phyloP scores from a whole-genome alignment of 23 tunicate genomes.

The Corella eumyota region DNA sequence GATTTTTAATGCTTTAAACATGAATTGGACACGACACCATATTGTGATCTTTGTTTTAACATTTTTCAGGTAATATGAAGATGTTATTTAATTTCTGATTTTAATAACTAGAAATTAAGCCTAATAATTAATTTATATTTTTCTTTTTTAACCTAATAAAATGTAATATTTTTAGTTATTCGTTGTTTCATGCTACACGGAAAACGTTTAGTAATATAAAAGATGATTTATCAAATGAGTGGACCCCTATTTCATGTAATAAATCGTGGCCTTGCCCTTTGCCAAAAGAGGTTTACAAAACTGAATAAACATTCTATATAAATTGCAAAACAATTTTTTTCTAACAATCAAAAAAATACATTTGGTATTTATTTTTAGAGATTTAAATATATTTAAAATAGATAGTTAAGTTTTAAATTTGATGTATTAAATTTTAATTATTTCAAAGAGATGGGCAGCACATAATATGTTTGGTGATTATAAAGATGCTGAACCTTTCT shows the following conservation, averaged over 20 bases:
- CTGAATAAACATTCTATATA: background rate
- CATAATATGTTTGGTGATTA: conserved; percentile 22
- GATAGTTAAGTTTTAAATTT: too few relatives aligned
- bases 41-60: conserved; percentile 36
- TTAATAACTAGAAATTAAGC: too few relatives aligned
- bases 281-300: conserved; percentile 20
- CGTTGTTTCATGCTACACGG: conserved; percentile 51
- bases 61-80: conserved; percentile 38
- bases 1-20: too few relatives aligned
- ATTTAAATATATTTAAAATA: too few relatives aligned
- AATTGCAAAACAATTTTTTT: background rate
- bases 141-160: background rate
- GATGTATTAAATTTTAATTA: too few relatives aligned
- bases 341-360: too few relatives aligned
- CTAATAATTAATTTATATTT: conserved; percentile 1
- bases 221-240: conserved; percentile 56
- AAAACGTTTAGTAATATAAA: conserved; percentile 65
- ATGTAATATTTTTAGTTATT: conserved; percentile 23
- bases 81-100: too few relatives aligned
- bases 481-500: conserved; percentile 42
- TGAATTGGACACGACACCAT: conserved; percentile 29
- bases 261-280: conserved; percentile 51
- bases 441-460: conserved; percentile 41
- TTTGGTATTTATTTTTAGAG: too few relatives aligned
- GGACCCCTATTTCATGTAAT: conserved; percentile 61